Conservation (phyloP, 2,113 vertebrate species). For the Rhea pennata region DNA sequence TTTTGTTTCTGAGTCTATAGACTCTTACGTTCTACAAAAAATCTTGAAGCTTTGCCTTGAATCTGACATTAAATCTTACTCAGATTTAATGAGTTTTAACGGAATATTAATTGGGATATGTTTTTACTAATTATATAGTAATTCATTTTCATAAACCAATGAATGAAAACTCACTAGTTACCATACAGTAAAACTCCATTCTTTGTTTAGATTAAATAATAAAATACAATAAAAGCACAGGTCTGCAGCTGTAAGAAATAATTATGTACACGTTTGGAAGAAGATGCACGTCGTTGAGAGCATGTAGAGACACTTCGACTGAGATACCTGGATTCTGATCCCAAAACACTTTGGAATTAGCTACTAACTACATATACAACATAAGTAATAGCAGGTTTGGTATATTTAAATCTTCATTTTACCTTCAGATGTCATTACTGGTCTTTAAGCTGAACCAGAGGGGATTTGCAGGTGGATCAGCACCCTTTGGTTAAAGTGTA, state of each 20-base stretch:
- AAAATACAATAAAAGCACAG: neutral
- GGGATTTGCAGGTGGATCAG: constrained; percentile 41
- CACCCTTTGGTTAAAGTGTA: constrained; percentile 47
- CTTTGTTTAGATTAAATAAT: constrained; percentile 21
- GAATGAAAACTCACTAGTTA: neutral
- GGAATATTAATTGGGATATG: neutral
- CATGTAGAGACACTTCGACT: neutral
- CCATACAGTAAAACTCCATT: neutral
- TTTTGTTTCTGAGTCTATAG: neutral
- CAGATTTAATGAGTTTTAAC: neutral
- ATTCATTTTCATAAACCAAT: constrained; percentile 28
- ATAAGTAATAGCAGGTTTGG: constrained; percentile 46
- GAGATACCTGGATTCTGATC: constrained; percentile 50
- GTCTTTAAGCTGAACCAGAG: constrained; percentile 67
- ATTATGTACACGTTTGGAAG: neutral
- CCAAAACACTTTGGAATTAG: constrained; percentile 19
- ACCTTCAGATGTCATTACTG: neutral
- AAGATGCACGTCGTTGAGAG: neutral
- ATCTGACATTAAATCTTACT: neutral
- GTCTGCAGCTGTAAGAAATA: neutral
- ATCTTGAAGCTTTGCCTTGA: neutral
- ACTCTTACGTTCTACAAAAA: neutral
- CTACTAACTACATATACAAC: neutral
- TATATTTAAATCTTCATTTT: constrained; percentile 28
- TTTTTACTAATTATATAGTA: neutral